These are phyloP conservation scores for Pristionchus japonicus DNA, from an alignment of 2,888 invertebrate genomes.

Conservation along the genomic window DNA sequence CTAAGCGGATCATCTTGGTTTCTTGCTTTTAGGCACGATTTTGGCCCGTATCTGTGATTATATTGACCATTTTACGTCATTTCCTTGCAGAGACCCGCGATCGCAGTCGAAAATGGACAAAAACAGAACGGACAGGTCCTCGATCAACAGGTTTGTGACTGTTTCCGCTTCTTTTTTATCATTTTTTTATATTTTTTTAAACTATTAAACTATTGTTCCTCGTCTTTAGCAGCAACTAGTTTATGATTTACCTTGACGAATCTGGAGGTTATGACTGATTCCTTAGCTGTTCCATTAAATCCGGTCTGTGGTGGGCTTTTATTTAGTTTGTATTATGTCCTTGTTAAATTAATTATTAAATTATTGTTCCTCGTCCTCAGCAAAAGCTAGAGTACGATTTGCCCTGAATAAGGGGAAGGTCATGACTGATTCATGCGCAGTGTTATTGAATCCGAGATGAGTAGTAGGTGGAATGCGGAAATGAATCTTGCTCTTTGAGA, in stretches of 20 bases:
- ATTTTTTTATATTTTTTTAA: neutral
- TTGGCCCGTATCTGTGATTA: neutral
- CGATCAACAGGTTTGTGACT: constrained; percentile 30
- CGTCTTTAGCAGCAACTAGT: too few species aligned
- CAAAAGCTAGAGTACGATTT: too few species aligned
- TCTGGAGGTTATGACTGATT: too few species aligned
- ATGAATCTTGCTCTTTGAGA: neutral
- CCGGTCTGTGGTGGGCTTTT: too few species aligned
- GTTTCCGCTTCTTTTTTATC: too few species aligned
- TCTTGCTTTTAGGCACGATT: neutral
- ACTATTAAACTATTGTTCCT: too few species aligned
- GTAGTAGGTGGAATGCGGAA: neutral
- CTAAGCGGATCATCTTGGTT: neutral
- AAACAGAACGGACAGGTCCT: constrained; percentile 34
- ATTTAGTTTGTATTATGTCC: too few species aligned
- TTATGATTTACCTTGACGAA: too few species aligned
- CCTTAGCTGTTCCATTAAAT: too few species aligned
- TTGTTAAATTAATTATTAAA: too few species aligned
- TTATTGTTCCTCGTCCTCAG: neutral
- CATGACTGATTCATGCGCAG: neutral
- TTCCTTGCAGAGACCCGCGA: constrained; percentile 25
- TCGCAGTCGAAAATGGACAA: neutral
- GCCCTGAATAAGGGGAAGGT: too few species aligned
- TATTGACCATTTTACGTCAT: neutral
- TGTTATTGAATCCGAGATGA: neutral